These are phyloP conservation scores for Proteles cristata DNA, from an alignment of 2,113 vertebrate species.

Conservation along the genomic window DNA sequence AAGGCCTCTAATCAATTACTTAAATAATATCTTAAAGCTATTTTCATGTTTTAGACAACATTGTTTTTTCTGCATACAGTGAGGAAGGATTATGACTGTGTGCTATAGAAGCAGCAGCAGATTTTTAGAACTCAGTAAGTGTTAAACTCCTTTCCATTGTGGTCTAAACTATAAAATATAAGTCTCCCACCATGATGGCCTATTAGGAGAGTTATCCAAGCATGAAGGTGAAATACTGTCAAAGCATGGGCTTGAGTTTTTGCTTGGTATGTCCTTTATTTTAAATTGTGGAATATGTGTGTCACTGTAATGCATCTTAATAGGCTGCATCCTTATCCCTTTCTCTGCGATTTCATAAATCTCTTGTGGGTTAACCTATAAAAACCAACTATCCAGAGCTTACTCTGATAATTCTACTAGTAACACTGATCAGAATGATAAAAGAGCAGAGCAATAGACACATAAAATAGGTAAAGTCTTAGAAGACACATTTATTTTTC, in stretches of 20 bases:
- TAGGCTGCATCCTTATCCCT: neutral
- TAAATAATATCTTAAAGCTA: neutral
- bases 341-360: slow-evolving; percentile 15
- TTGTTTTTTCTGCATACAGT: neutral
- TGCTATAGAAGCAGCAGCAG: neutral
- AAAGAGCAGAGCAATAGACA: neutral
- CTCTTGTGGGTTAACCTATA: neutral
- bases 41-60: neutral
- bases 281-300: neutral
- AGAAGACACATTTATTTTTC: neutral
- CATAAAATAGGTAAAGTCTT: neutral
- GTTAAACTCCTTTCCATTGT: neutral
- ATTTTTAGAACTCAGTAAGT: neutral
- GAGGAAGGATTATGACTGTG: neutral
- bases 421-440: neutral
- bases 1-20: neutral
- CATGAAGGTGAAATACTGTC: neutral
- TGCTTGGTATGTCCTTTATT: neutral
- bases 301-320: neutral
- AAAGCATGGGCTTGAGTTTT: neutral
- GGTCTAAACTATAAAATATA: neutral
- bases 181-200: neutral
- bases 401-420: slow-evolving; percentile 8
- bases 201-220: slow-evolving; percentile 36
- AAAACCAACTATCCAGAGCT: neutral